Conservation (phyloP, 2,797 vertebrate species). For the Pangasius djambal region DNA sequence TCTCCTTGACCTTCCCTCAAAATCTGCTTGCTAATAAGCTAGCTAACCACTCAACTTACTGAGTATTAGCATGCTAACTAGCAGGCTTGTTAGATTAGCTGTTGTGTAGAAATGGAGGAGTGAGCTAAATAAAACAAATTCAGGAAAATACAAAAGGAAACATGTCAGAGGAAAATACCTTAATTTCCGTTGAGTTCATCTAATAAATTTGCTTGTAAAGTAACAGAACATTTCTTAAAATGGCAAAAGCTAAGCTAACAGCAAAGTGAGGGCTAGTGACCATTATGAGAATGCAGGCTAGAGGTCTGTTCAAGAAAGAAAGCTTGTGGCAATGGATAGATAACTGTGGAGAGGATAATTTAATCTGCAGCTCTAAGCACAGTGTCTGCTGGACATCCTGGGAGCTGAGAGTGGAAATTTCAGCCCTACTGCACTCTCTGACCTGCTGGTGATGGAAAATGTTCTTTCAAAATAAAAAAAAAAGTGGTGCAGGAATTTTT, state of each 20-base stretch:
- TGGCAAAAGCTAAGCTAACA: neutral
- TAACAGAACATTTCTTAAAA: neutral
- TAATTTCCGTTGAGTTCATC: neutral
- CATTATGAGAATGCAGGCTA: neutral
- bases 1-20: neutral
- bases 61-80: neutral
- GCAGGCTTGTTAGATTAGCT: neutral
- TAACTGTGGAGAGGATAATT: slow-evolving; percentile 28
- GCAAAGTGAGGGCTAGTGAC: neutral
- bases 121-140: neutral
- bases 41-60: neutral
- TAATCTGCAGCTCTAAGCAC: slow-evolving; percentile 21
- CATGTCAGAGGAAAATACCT: neutral
- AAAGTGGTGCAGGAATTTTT: neutral
- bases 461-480: no score
- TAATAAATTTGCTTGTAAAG: neutral
- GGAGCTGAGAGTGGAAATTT: slow-evolving; percentile 11
- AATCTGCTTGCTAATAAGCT: neutral
- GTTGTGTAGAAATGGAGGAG: neutral
- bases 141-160: neutral
- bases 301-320: slow-evolving; percentile 3
- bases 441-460: slow-evolving; percentile 2
- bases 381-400: slow-evolving; percentile 15
- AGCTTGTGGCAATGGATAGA: slow-evolving; percentile 5
- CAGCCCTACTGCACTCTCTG: slow-evolving; percentile 13